Base-by-base conservation (phyloP, 2,113 vertebrate species). In the Onychorhynchus coronatus region DNA sequence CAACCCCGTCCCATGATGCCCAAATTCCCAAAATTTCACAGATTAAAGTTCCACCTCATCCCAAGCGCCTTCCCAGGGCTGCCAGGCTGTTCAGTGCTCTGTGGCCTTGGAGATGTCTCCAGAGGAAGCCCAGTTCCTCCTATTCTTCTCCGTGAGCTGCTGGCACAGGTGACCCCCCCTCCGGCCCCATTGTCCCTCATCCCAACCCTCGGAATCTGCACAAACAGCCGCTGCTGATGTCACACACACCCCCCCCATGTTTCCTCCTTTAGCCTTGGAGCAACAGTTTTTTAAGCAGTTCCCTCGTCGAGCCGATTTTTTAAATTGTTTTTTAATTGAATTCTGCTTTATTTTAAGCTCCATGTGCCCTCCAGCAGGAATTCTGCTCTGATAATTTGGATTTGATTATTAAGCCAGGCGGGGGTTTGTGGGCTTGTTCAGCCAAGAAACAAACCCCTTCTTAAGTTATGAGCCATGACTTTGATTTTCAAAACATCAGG, bases 51-150 rank as follows among this genome's bases (percentile, higher is more conserved):
- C 4, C 12, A 5, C n/a, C 22, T 71, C 11, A 3, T 20, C 14
- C 62, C 39, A 9, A 15, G 25, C 2, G 6, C 21, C 59, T 44
- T 47, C 27, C 20, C 49, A 1, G 21, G 72, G 27, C 71, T 63
- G 61, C 37, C 27, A 39, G 31, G 49, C 11, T 6, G 28, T 6
- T 39, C 33, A 3, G 19, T 19, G 44, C 56, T 3, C 15, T 0
- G 2, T 6, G 50, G 58, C 80, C 83, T 92, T 66, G 73, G 50
- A 49, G 52, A 27, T 4, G 3, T 75, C 75, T 46, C 93, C 83
- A 46, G 91, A 66, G 93, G 74, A 46, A 86, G 31, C 47, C 5
- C 16, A 86, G 95, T 97, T 96, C 96, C 95, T 97, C 76, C 92
- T 59, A 95, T 96, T 96, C 93, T 96, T 94, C 84, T 74, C 41